Base-by-base conservation (phyloP, 2,113 vertebrate genomes). In the Microcebus jonahi region DNA sequence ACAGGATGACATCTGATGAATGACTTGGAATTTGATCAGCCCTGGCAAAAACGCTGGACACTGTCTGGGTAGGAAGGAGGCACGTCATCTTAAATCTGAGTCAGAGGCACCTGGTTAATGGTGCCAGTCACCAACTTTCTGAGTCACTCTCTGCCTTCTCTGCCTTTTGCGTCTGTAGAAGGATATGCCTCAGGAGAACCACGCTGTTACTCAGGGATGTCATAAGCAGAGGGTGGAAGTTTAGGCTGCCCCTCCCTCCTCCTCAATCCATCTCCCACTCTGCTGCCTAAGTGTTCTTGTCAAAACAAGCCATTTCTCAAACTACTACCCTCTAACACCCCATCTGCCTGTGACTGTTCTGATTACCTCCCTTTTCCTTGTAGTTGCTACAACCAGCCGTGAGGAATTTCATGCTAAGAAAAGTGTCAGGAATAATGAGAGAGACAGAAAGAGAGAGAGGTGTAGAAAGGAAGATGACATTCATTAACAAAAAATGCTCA, bases 271-370 rank as follows among this genome's bases (percentile, higher is more conserved):
- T 25, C 39, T 70, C 39, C 80, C 29, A 27, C 9, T 29, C 80
- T 75, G 55, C 57, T 79, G 63, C 80, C 55, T 25, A 48, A 86
- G 36, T n/a, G 27, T 11, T 79, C 31, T 45, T 88, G 55, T 92
- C 63, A 88, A 88, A 96, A 95, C 31, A 79, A 87, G n/a, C 21
- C 71, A 7, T 94, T 48, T 84, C 36, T 71, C 80, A 77, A 80
- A 53, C 50, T 48, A 61, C 31, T 42, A 8, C 34, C 0, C 12
- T 65, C 76, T 77, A 57, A 76, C 45, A 2, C 34, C 21, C 39
- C 8, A 79, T 63, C 36, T 75, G n/a, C 18, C 57, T 70, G 42
- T 27, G 68, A 27, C 57, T 75, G 63, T 21, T 80, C 39, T 3
- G 1, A 81, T 59, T 48, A 75, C 21, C 34, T 67, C 36, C 23